Evolutionary conservation across 2,888 invertebrate genomes (phyloP).

Genomic region (Yponomeuta cagnagella): DNA sequence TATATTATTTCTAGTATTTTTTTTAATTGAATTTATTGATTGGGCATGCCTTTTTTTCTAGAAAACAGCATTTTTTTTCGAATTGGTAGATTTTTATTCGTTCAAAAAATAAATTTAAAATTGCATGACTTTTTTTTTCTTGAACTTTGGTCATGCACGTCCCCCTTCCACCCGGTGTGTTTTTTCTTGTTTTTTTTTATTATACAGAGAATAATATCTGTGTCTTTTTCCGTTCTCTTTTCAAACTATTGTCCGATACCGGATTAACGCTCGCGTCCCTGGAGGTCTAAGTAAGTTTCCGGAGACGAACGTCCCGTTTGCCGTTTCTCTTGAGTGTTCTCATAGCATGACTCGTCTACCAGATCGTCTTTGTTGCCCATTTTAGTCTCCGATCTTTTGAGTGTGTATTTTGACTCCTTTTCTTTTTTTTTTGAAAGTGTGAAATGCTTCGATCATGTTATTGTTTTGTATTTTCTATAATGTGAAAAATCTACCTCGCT

Average conservation of each 20-base stretch:
- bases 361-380: constrained; percentile 3
- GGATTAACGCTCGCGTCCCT: constrained; percentile 67
- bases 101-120: constrained; percentile 26
- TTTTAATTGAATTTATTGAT: constrained; percentile 26
- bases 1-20: constrained; percentile 24
- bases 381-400: background rate
- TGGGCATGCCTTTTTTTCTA: constrained; percentile 36
- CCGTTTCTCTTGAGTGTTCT: constrained; percentile 4
- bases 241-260: constrained; percentile 68
- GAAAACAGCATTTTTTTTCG: constrained; percentile 25
- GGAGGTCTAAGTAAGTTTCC: constrained; percentile 70
- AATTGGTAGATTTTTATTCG: constrained; percentile 29
- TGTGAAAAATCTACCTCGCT: background rate
- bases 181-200: background rate
- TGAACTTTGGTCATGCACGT: constrained; percentile 37
- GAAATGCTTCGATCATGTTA: background rate
- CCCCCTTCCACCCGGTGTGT: constrained; percentile 22
- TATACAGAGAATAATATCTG: constrained; percentile 59
- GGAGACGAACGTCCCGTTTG: background rate
- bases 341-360: constrained; percentile 6
- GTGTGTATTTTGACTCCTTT: background rate
- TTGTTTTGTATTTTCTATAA: background rate
- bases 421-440: background rate
- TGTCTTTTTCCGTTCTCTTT: constrained; percentile 48
- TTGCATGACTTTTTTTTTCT: constrained; percentile 29